Evolutionary conservation across 2,888 invertebrate species (phyloP), one percentile per base, ranked within the genome.

Genomic region (Lamellibrachia columna): DNA sequence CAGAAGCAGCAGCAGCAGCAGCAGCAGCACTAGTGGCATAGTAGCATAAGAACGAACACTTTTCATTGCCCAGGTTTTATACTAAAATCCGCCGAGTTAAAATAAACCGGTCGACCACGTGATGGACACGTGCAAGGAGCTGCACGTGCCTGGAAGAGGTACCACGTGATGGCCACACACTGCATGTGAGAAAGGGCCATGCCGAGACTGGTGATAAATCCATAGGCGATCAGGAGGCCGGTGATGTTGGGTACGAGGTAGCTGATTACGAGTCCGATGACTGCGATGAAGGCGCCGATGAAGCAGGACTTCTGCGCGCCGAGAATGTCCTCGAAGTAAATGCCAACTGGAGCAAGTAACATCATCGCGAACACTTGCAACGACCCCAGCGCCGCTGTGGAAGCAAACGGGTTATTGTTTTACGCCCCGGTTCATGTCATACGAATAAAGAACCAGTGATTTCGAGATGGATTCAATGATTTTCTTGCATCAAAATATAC

Each of bases 281-380:
- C n/a, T 15, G 75, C 75, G 75, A 75, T 22, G 75, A 75, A 75
- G 75, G 75, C 75, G 75, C 75, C 75, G 75, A 75, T 75, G 75
- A 75, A 75, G 75, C 75, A 75, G 75, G 75, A 75, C 15, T 22
- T 15, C 75, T 22, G 75, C 75, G n/a, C 7, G 75, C 75, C 75
- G 75, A 75, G 75, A 6, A 22, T 75, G 75, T 75, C 75, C 75
- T 75, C 75, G 75, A 75, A 15, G 75, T 15, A 75, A 4, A 75
- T 15, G 15, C 75, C 75, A 1, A 22, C 22, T 15, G 75, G 75
- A 3, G 75, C 75, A 15, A 75, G 75, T 4, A 75, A 3, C 75
- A 75, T 75, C 22, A 75, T 6, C 75, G 75, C 6, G 15, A 75
- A 2, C 6, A 75, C 75, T n/a, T 75, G 75, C 15, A 75, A 15